Evolutionary conservation across 35 echinoderm and acorn worm species (phyloP).

Genomic region (Apostichopus californicus): DNA sequence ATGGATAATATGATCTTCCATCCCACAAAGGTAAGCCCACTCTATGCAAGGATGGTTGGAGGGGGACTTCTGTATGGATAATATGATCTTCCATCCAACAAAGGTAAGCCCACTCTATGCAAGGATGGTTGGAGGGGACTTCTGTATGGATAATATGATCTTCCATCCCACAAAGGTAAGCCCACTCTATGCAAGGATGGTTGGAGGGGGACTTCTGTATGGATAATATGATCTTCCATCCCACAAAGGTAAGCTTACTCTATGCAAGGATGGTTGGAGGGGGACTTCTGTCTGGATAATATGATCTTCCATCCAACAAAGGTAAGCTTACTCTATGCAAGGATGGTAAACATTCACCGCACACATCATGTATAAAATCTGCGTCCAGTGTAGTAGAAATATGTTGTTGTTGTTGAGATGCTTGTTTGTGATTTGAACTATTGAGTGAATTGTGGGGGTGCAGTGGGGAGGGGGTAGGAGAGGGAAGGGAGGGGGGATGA

Average conservation of each 20-base stretch:
- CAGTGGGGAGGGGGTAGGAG: too few relatives aligned
- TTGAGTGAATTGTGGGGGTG: too few relatives aligned
- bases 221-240: constrained; percentile 97
- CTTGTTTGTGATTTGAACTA: too few relatives aligned
- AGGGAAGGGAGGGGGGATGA: too few relatives aligned
- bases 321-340: constrained; percentile 13
- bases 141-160: constrained; percentile 90
- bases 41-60: not conserved
- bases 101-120: constrained; percentile 41
- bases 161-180: constrained; percentile 89
- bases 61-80: too few relatives aligned
- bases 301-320: constrained; percentile 92
- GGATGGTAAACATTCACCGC: too few relatives aligned
- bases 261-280: constrained; percentile 6
- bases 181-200: too few relatives aligned
- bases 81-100: constrained; percentile 94
- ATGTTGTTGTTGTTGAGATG: too few relatives aligned
- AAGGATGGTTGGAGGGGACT: constrained; percentile 65
- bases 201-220: constrained; percentile 87
- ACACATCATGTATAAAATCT: too few relatives aligned
- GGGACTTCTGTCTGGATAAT: constrained; percentile 92
- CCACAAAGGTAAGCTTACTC: constrained; percentile 58
- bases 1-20: constrained; percentile 99
- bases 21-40: constrained; percentile 65
- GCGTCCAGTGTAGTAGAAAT: too few relatives aligned